Base-by-base conservation (phyloP, 1,140 invertebrate genomes). In the Palaemon carinicauda region DNA sequence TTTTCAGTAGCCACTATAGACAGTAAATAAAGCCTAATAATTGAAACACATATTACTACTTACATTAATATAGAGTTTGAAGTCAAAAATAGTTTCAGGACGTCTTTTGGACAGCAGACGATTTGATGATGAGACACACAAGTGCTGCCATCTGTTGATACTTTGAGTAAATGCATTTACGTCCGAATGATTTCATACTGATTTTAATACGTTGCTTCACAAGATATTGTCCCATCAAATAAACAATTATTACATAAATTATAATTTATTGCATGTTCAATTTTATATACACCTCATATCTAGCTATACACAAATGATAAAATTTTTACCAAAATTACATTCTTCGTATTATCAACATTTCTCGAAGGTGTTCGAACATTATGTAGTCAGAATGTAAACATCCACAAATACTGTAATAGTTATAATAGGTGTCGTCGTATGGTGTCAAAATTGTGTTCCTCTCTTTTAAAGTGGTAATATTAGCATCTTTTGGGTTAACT, bases 71-170 rank as follows among this genome's bases (percentile, higher is more conserved):
- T 60, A 53, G 82, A 65, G 74, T 85, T 51, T n/a, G 74, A 41
- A 21, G 82, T 78, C 74, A 85, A 69, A 69, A 85, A 85, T 78
- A 79, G 82, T 21, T 29, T 2, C 3, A 54, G 29, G 31, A 27
- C 78, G 51, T 33, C 54, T 69, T 41, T 85, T n/a, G n/a, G 33
- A 21, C 82, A 85, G 82, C 82, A 85, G 82, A 85, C 82, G 82
- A 85, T 75, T 56, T 79, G 31, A 85, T 75, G 82, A 85, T 75
- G 54, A 69, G 31, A 31, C 15, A 29, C 15, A 29, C 75, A 51
- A 41, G 56, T 51, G 75, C 74, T 79, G 82, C 82, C 82, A 51
- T 85, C 82, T 85, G 82, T 27, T 53, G 75, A n/a, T n/a, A 2
- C 21, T 60, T 19, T n/a, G 4, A 3, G 41, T 33, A 24, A n/a